These are phyloP conservation scores for Cotesia typhae DNA, from an alignment of 1,140 invertebrate species.

Conservation along the genomic window DNA sequence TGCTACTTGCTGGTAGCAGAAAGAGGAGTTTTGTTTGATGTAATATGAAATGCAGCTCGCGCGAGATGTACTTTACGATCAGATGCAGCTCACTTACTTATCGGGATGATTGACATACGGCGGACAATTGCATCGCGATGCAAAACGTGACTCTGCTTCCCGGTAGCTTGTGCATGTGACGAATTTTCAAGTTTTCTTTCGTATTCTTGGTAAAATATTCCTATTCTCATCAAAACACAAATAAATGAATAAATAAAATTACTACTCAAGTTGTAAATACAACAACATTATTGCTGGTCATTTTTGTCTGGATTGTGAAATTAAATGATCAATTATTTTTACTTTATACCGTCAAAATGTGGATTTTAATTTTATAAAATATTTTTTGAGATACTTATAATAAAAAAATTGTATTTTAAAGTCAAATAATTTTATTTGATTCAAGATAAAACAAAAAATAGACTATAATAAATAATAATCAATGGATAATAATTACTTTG, in stretches of 20 bases:
- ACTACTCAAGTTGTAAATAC: background rate
- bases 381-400: too few relatives aligned
- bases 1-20: too few relatives aligned
- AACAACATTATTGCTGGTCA: too few relatives aligned
- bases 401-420: too few relatives aligned
- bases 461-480: too few relatives aligned
- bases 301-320: too few relatives aligned
- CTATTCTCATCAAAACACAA: background rate
- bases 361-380: too few relatives aligned
- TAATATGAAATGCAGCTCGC: slow-evolving; percentile 3
- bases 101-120: slow-evolving; percentile 59
- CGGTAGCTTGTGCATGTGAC: slow-evolving; percentile 59
- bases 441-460: too few relatives aligned
- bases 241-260: background rate
- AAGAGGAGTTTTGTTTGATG: background rate
- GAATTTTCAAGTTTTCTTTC: slow-evolving; percentile 55
- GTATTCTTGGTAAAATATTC: background rate
- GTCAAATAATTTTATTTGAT: too few relatives aligned
- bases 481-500: too few relatives aligned
- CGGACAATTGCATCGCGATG: slow-evolving; percentile 56
- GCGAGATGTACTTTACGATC: background rate
- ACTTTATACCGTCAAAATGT: too few relatives aligned
- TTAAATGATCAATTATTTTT: too few relatives aligned
- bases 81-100: slow-evolving; percentile 44
- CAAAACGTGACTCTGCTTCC: slow-evolving; percentile 56